Evolutionary conservation across 1,140 invertebrate genomes (phyloP).

Genomic region (Nylanderia fulva): DNA sequence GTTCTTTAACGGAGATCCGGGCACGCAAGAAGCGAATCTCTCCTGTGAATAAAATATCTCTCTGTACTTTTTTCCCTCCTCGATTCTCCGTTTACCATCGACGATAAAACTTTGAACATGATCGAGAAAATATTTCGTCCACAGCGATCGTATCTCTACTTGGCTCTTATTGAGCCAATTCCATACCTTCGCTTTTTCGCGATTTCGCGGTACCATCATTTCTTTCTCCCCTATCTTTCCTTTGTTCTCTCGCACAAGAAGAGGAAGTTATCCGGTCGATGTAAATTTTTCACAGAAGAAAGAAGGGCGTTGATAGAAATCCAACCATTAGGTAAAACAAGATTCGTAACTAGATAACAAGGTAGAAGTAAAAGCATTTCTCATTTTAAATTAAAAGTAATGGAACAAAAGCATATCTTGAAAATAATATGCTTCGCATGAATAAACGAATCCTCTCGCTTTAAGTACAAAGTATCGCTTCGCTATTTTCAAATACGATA

Average conservation of each 20-base stretch:
- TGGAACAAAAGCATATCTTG: constrained; percentile 23
- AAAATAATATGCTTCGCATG: constrained; percentile 34
- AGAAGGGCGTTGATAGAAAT: constrained; percentile 9
- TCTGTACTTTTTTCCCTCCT: neutral
- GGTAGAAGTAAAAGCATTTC: constrained; percentile 7
- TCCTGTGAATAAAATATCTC: neutral
- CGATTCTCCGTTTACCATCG: neutral
- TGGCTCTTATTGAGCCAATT: constrained; percentile 36
- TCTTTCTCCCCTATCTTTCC: neutral
- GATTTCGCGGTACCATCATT: neutral
- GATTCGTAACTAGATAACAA: constrained; percentile 7
- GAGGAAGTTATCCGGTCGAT: constrained; percentile 17
- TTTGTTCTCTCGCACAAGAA: constrained; percentile 5
- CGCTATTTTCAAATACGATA: neutral
- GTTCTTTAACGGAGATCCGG: neutral
- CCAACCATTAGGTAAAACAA: constrained; percentile 14
- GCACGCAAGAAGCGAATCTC: neutral
- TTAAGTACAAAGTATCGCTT: neutral
- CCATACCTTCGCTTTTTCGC: constrained; percentile 9
- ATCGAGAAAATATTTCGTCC: constrained; percentile 35
- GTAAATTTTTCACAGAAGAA: neutral
- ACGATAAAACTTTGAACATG: constrained; percentile 5
- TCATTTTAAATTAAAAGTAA: constrained; percentile 33
- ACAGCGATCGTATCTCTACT: constrained; percentile 3
- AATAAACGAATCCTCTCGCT: neutral